phyloP scores from a whole-genome alignment of 2,888 invertebrate genomes.

The Loripinus fragilis region DNA sequence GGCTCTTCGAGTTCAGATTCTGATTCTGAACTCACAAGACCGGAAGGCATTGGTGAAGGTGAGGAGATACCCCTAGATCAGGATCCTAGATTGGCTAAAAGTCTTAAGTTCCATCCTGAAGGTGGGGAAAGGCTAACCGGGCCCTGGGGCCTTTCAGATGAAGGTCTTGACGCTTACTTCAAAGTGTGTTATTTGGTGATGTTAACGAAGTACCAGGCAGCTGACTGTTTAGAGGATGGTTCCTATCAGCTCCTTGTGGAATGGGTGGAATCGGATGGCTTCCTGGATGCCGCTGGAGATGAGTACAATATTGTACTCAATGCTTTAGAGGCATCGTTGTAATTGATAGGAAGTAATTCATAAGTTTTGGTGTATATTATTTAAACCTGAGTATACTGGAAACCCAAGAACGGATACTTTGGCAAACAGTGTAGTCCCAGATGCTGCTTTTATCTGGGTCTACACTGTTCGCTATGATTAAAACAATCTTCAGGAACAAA shows the following conservation, averaged over 20 bases:
- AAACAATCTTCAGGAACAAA: no score
- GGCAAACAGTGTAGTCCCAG: no score
- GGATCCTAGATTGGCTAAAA: conserved; percentile 5
- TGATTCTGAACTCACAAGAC: not conserved
- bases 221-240: not conserved
- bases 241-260: not conserved
- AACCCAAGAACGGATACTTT: no score
- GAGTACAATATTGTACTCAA: not conserved
- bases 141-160: conserved; percentile 2
- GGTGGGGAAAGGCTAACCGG: not conserved
- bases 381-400: no score
- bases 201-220: not conserved
- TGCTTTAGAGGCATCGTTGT: not conserved
- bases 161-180: not conserved
- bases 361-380: no score
- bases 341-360: not conserved
- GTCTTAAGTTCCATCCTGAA: not conserved
- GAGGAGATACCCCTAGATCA: not conserved
- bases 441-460: no score
- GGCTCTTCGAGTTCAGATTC: not conserved
- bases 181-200: not conserved
- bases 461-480: no score
- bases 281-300: not conserved
- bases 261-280: conserved; percentile 1
- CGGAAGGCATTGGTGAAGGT: not conserved